Percentiles rank a stretch among this genome's conserved stretches.
Conservation (phyloP, 2,113 vertebrate genomes). For the Cavia aperea region DNA sequence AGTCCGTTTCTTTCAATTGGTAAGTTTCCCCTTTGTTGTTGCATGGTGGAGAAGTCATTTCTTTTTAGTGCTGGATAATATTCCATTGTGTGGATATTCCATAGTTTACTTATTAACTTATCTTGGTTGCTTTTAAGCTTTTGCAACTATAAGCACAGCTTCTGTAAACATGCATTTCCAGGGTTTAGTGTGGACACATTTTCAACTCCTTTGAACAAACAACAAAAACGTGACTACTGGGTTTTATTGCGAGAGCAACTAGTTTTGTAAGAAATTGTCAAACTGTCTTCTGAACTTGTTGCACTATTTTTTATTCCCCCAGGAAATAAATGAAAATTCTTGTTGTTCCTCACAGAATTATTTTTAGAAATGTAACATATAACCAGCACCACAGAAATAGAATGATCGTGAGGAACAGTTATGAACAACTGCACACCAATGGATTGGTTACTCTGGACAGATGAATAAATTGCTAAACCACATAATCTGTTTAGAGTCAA, state of each 20-base stretch:
- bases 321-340: neutral
- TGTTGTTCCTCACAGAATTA: neutral
- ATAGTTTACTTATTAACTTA: neutral
- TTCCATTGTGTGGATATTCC: neutral
- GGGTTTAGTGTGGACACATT: neutral
- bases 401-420: neutral
- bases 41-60: neutral
- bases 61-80: neutral
- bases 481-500: neutral
- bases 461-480: neutral
- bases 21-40: neutral
- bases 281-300: neutral
- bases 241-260: neutral
- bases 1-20: neutral
- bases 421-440: neutral
- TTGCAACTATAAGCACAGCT: conserved; percentile 17
- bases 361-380: neutral
- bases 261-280: neutral
- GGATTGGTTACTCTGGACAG: neutral
- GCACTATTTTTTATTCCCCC: neutral
- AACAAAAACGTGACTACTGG: neutral
- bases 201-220: neutral
- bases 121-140: neutral
- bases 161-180: neutral
- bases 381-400: neutral